These are phyloP conservation scores for Rosalia funebris DNA, from an alignment of 2,888 invertebrate genomes.

Conservation along the genomic window DNA sequence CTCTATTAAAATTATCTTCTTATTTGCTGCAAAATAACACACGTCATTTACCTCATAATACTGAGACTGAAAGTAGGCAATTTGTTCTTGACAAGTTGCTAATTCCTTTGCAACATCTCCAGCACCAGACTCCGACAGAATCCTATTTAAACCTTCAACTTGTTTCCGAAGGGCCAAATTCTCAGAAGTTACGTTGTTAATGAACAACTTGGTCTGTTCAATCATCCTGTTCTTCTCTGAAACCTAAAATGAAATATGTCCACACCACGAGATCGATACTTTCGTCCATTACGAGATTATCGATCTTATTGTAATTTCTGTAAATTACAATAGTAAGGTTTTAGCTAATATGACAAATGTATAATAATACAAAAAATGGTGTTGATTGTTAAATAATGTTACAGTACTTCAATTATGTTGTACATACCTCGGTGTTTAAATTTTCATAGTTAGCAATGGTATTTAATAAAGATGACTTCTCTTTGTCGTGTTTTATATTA, in stretches of 20 bases:
- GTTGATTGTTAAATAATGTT: no score
- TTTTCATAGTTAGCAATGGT: constrained; percentile 30
- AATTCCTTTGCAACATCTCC: constrained; percentile 56
- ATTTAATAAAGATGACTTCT: constrained; percentile 29
- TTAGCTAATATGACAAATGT: no score
- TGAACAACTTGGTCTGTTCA: constrained; percentile 45
- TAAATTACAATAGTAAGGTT: no score
- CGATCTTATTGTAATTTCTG: no score
- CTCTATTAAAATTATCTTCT: no score
- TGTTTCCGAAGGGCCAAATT: constrained; percentile 52
- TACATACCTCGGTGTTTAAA: constrained; percentile 32
- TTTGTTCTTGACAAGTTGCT: constrained; percentile 52
- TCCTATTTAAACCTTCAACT: constrained; percentile 52
- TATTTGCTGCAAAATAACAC: no score
- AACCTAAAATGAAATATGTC: constrained; percentile 25
- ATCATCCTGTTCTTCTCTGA: constrained; percentile 48
- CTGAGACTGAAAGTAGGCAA: constrained; percentile 50
- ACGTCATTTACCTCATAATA: constrained; percentile 48
- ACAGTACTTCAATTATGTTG: no score
- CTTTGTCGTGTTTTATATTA: constrained; percentile 21
- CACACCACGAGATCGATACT: no score
- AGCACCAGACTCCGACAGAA: constrained; percentile 53
- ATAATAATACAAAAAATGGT: no score
- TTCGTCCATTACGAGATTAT: no score
- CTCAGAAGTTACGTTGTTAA: constrained; percentile 48